Conservation (phyloP, 2,797 vertebrate species). For the Linurgus olivaceus region DNA sequence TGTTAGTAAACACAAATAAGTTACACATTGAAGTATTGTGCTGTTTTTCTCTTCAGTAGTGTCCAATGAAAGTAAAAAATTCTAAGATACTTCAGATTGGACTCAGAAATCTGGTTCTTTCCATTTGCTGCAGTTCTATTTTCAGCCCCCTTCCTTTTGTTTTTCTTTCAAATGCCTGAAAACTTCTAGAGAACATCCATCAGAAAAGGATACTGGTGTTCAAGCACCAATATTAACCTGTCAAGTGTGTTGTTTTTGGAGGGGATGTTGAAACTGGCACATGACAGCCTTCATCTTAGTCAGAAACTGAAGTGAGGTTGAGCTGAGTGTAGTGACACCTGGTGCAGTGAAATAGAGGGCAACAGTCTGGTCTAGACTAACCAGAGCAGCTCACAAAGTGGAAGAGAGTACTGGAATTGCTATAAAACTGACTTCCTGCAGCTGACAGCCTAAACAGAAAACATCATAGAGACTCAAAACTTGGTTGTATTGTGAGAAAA, state of each 20-base stretch:
- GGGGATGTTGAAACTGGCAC: neutral
- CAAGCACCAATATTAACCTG: neutral
- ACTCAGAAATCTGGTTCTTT: neutral
- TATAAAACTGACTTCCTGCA: neutral
- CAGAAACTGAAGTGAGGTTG: neutral
- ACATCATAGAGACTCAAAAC: neutral
- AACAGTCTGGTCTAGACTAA: neutral
- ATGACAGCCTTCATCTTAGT: neutral
- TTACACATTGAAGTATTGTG: neutral
- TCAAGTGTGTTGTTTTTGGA: neutral
- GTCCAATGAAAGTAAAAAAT: neutral
- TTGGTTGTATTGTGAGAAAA: neutral
- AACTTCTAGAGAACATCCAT: neutral
- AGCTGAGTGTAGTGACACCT: neutral
- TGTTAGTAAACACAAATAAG: neutral
- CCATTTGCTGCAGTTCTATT: neutral
- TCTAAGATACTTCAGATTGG: neutral
- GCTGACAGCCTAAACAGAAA: neutral
- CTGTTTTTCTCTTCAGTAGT: neutral
- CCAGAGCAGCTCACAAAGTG: neutral
- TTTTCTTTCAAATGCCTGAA: neutral
- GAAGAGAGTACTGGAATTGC: neutral
- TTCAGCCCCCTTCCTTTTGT: accelerated
- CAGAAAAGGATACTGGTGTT: neutral
- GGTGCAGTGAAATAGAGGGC: neutral